Conservation (phyloP, 2,888 invertebrate genomes). For the Octonoba sinensis region DNA sequence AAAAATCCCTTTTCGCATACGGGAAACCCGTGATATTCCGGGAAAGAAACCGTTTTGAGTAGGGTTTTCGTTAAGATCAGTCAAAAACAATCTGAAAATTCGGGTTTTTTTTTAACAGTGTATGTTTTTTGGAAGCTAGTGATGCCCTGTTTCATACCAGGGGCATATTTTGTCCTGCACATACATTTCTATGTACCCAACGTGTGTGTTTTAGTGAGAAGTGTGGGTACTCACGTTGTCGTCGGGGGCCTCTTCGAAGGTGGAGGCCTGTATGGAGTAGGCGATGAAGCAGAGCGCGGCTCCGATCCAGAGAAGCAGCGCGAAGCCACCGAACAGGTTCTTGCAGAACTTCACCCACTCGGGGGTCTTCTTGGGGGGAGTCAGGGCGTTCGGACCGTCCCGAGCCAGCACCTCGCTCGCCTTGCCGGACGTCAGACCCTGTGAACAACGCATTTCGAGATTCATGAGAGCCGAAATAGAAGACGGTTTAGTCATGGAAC, state of each 20-base stretch:
- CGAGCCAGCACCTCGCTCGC: slow-evolving; percentile 76
- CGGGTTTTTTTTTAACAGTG: too few species aligned
- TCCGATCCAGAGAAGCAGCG: slow-evolving; percentile 83
- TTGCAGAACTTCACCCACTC: slow-evolving; percentile 99
- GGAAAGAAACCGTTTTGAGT: too few species aligned
- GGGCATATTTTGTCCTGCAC: too few species aligned
- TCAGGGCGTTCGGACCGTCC: slow-evolving; percentile 81
- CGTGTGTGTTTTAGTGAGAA: too few species aligned
- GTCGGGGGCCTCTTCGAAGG: slow-evolving; percentile 94
- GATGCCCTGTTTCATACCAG: too few species aligned
- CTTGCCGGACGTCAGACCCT: slow-evolving; percentile 77
- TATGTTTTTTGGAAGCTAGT: too few species aligned
- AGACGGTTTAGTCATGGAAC: neutral
- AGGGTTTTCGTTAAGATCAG: too few species aligned
- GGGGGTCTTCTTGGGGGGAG: slow-evolving; percentile 92
- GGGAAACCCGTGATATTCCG: too few species aligned
- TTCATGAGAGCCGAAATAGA: slow-evolving; percentile 12
- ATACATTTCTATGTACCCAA: too few species aligned
- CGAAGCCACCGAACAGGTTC: slow-evolving; percentile 97
- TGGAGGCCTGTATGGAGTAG: slow-evolving; percentile 85
- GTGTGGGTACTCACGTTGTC: slow-evolving; percentile 79
- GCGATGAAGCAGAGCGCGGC: slow-evolving; percentile 97
- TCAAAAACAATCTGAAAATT: too few species aligned
- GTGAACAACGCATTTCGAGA: slow-evolving; percentile 35
- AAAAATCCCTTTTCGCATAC: too few species aligned